A percentile compares a stretch with the other conserved stretches of the same genome.
Evolutionary conservation across 2,113 vertebrate genomes (phyloP).

Genomic region (Choloepus hoffmanni): DNA sequence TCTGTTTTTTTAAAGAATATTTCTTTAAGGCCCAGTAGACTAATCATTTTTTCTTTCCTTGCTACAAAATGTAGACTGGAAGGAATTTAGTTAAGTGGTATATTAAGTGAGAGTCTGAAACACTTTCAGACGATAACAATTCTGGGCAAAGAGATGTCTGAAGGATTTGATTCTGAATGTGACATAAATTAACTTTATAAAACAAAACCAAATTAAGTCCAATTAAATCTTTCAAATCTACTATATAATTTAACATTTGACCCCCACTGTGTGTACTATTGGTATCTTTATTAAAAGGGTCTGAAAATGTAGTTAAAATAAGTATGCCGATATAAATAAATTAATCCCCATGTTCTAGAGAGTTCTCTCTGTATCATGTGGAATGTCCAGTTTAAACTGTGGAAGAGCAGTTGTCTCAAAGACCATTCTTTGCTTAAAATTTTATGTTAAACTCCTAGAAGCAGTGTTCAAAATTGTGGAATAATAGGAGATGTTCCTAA

Average conservation of each 20-base stretch:
- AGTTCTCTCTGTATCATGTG: background rate
- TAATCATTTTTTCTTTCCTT: conserved; percentile 73
- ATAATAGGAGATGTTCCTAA: background rate
- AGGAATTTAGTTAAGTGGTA: conserved; percentile 23
- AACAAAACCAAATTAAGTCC: background rate
- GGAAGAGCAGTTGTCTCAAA: conserved; percentile 56
- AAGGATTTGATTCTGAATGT: conserved; percentile 68
- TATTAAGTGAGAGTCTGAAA: conserved; percentile 15
- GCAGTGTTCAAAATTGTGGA: background rate
- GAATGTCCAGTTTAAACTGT: background rate
- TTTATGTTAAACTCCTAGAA: background rate
- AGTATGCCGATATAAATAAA: conserved; percentile 50
- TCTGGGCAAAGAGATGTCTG: conserved; percentile 61
- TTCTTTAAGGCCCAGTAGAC: conserved; percentile 75
- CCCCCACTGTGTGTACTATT: background rate
- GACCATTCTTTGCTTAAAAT: background rate
- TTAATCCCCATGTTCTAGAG: conserved; percentile 50
- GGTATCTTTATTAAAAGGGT: conserved; percentile 34
- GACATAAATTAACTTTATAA: conserved; percentile 64
- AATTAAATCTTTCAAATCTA: conserved; percentile 24
- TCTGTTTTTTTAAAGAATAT: conserved; percentile 70
- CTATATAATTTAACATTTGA: conserved; percentile 18
- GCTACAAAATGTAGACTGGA: conserved; percentile 50
- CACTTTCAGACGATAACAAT: conserved; percentile 69
- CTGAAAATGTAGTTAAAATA: conserved; percentile 58